Percentiles rank a stretch among this genome's conserved stretches.
Conservation (phyloP, 2,797 vertebrate species). For the Silurus lanzhouensis region DNA sequence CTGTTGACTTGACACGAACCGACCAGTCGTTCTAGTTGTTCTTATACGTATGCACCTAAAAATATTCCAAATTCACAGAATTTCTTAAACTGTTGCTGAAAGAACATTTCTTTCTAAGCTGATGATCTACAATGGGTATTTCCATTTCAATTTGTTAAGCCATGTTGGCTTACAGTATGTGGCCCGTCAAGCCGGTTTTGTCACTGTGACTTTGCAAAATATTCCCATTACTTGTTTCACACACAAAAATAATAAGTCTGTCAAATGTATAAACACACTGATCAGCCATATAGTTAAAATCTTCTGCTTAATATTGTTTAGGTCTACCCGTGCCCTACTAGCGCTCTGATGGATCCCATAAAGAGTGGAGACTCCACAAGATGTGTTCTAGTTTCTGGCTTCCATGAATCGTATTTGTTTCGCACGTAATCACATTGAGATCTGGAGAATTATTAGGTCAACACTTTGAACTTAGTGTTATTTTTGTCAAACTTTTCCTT, state of each 20-base stretch:
- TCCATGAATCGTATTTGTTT: too few species aligned
- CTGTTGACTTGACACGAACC: neutral
- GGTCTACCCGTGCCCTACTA: too few species aligned
- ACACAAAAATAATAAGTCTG: neutral
- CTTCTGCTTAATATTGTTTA: too few species aligned
- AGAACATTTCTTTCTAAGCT: neutral
- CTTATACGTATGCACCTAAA: neutral
- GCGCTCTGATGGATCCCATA: too few species aligned
- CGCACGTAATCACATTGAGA: too few species aligned
- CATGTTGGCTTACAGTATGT: neutral
- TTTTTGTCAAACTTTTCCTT: too few species aligned
- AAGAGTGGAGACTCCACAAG: too few species aligned
- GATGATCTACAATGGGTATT: neutral
- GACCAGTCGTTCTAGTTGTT: neutral
- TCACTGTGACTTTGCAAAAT: neutral
- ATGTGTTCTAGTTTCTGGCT: too few species aligned
- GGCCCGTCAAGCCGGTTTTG: neutral
- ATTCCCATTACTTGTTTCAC: neutral
- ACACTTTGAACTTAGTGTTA: too few species aligned
- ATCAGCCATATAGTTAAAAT: too few species aligned
- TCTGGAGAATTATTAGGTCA: too few species aligned
- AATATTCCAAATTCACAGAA: neutral
- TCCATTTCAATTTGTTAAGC: neutral
- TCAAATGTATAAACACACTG: too few species aligned
- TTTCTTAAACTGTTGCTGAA: neutral